Percentiles rank a stretch among this genome's conserved stretches.
These are phyloP conservation scores for Crypturellus tataupa DNA, from an alignment of 2,797 vertebrate species.

Conservation along the genomic window DNA sequence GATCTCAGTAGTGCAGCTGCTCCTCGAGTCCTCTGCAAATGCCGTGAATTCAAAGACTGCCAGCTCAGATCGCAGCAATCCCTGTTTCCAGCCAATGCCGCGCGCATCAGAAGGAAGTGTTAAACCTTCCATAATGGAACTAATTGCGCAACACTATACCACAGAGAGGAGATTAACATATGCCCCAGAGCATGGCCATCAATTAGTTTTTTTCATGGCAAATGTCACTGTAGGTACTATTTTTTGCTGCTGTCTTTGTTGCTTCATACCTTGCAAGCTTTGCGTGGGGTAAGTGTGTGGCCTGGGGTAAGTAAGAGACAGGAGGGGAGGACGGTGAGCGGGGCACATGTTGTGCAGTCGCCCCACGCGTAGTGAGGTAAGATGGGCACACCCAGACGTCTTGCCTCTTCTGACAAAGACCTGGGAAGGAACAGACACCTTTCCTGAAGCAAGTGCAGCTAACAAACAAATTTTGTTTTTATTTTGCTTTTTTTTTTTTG, in stretches of 20 bases:
- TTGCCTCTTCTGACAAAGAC: neutral
- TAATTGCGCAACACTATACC: constrained; percentile 60
- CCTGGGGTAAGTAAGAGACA: no score
- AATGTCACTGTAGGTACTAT: constrained; percentile 60
- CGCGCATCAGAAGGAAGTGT: constrained; percentile 9
- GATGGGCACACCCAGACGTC: no score
- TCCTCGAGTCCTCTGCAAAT: constrained; percentile 29
- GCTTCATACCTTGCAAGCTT: constrained; percentile 15
- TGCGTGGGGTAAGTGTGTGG: no score
- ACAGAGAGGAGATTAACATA: constrained; percentile 26
- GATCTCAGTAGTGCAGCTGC: constrained; percentile 1
- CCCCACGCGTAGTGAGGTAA: no score
- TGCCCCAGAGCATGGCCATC: constrained; percentile 54
- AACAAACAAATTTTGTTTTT: neutral
- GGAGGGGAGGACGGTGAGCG: no score
- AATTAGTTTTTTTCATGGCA: constrained; percentile 70
- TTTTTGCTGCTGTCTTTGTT: constrained; percentile 48
- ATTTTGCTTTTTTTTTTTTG: neutral
- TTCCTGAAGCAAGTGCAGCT: neutral
- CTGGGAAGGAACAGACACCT: neutral
- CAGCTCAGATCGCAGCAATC: constrained; percentile 4
- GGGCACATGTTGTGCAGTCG: no score
- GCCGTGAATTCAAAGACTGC: constrained; percentile 52
- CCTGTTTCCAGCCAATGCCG: neutral
- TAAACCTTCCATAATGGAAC: constrained; percentile 55